Percentiles rank a stretch among this genome's conserved stretches.
phyloP scores from a whole-genome alignment of 1,140 invertebrate species.

The Conus betulinus region DNA sequence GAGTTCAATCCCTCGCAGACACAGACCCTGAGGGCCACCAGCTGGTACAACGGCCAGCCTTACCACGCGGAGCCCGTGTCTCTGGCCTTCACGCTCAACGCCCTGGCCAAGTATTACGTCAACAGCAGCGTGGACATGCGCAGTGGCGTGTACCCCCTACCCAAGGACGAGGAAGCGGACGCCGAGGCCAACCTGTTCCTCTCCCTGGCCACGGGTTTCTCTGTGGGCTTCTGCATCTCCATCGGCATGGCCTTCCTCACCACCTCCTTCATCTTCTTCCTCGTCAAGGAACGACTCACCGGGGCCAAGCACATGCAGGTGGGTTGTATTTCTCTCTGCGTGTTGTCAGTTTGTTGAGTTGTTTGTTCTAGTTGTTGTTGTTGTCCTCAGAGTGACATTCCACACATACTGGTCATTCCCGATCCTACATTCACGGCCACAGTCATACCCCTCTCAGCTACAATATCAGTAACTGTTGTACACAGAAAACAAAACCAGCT shows the following conservation, averaged over 20 bases:
- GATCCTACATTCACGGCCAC: too few species aligned
- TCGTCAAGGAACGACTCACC: conserved; percentile 67
- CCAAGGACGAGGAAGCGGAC: conserved; percentile 44
- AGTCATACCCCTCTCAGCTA: too few species aligned
- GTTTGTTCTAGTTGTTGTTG: neutral
- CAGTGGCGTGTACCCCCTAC: conserved; percentile 48
- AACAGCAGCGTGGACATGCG: conserved; percentile 50
- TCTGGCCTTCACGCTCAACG: conserved; percentile 77
- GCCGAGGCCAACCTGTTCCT: conserved; percentile 41
- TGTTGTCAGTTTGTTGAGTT: neutral
- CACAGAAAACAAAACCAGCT: too few species aligned
- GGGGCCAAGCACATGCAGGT: conserved; percentile 71
- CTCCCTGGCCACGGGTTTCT: conserved; percentile 52
- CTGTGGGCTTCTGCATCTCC: conserved; percentile 60
- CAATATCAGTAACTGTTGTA: too few species aligned
- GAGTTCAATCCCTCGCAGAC: neutral
- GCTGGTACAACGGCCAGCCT: conserved; percentile 78
- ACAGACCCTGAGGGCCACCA: conserved; percentile 33
- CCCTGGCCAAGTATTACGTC: conserved; percentile 74
- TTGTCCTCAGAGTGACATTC: neutral
- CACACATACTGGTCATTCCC: too few species aligned
- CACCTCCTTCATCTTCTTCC: conserved; percentile 68
- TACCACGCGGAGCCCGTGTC: conserved; percentile 83
- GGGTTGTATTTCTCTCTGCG: conserved; percentile 36
- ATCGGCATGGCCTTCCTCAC: conserved; percentile 73